Conservation (phyloP, 2,888 invertebrate species). For the Bugula neritina region DNA sequence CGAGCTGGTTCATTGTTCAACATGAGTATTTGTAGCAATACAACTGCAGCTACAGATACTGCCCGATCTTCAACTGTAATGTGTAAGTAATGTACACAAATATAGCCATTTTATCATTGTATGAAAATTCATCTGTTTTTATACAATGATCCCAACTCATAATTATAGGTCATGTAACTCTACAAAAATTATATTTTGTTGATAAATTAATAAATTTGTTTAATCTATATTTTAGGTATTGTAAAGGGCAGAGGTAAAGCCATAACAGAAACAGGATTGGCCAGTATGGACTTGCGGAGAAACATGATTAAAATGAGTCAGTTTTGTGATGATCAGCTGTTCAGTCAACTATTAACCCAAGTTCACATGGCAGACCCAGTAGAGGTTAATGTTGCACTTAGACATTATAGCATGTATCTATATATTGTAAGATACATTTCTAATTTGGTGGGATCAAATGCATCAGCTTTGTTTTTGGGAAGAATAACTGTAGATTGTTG, state of each 20-base stretch:
- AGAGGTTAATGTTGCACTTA: too few species aligned
- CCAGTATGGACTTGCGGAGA: conserved; percentile 12
- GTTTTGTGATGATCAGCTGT: conserved; percentile 24
- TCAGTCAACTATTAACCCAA: conserved; percentile 10
- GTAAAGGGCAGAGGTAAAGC: conserved; percentile 22
- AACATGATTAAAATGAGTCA: conserved; percentile 9
- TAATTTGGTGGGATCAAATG: too few species aligned
- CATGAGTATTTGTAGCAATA: not conserved
- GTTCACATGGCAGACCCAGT: conserved; percentile 16
- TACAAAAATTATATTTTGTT: too few species aligned
- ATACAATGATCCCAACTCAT: too few species aligned
- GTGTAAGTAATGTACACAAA: not conserved
- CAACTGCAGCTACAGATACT: not conserved
- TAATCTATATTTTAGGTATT: not conserved
- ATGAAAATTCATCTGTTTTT: too few species aligned
- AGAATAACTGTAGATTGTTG: too few species aligned
- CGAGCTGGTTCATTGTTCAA: not conserved
- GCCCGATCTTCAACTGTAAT: not conserved
- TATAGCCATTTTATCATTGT: too few species aligned
- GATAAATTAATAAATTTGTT: too few species aligned
- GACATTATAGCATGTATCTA: too few species aligned
- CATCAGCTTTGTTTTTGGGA: too few species aligned
- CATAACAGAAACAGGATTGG: conserved; percentile 7
- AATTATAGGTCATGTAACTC: too few species aligned
- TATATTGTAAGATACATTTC: too few species aligned